Percentiles rank a stretch among this genome's conserved stretches.
phyloP scores from a whole-genome alignment of 2,888 invertebrate genomes.

The Caradrina kadenii region DNA sequence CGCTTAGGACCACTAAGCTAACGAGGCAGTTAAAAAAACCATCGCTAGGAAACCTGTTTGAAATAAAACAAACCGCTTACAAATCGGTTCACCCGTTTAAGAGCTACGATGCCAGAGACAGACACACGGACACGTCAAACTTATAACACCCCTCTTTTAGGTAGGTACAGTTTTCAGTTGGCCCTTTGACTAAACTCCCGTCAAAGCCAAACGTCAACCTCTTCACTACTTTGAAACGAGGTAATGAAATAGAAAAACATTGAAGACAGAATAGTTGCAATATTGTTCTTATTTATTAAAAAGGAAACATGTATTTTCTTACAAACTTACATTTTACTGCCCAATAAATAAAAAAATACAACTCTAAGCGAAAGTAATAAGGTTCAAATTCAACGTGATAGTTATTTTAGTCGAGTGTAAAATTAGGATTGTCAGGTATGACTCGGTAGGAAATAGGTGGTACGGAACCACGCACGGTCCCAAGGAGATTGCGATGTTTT shows the following conservation, averaged over 20 bases:
- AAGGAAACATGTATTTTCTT: slow-evolving; percentile 67
- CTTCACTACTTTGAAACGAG: slow-evolving; percentile 60
- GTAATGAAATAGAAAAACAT: slow-evolving; percentile 72
- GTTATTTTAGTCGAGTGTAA: slow-evolving; percentile 47
- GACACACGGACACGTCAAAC: too few species aligned
- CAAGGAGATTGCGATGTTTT: slow-evolving; percentile 82
- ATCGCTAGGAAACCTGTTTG: too few species aligned
- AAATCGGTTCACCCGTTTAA: too few species aligned
- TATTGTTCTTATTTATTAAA: slow-evolving; percentile 80
- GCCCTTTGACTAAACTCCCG: neutral
- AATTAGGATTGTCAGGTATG: slow-evolving; percentile 64
- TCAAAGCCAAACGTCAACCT: slow-evolving; percentile 41
- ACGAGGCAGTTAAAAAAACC: too few species aligned
- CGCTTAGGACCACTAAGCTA: too few species aligned
- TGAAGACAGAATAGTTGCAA: slow-evolving; percentile 71
- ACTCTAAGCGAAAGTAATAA: slow-evolving; percentile 36
- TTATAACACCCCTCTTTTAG: too few species aligned
- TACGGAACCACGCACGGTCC: slow-evolving; percentile 74
- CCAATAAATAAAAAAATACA: slow-evolving; percentile 29
- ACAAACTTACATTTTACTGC: slow-evolving; percentile 49
- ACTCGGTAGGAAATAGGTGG: slow-evolving; percentile 74
- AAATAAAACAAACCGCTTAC: too few species aligned
- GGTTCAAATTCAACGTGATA: slow-evolving; percentile 39
- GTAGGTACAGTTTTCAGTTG: neutral
- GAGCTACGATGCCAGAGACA: too few species aligned